Conservation (phyloP, 2,113 vertebrate genomes). For the Tragelaphus strepsiceros region DNA sequence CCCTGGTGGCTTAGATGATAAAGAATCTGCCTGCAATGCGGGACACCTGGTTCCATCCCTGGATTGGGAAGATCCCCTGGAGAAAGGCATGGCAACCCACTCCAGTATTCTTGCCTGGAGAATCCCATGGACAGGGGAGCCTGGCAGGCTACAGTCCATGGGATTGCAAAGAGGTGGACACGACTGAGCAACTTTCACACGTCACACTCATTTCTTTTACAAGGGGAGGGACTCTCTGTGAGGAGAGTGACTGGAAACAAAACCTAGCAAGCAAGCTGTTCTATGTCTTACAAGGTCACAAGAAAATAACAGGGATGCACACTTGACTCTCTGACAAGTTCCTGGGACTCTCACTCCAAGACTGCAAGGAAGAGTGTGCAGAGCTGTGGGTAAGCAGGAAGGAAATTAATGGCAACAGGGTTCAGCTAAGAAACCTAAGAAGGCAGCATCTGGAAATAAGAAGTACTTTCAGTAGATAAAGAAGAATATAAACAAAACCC, state of each 20-base stretch:
- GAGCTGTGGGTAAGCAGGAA: background rate
- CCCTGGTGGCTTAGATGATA: background rate
- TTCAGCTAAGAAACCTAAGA: background rate
- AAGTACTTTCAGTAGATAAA: background rate
- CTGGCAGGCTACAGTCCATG: background rate
- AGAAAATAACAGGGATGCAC: background rate
- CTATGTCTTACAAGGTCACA: background rate
- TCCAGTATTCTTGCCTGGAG: background rate
- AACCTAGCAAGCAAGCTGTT: background rate
- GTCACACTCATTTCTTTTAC: background rate
- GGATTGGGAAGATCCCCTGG: background rate
- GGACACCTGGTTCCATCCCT: background rate
- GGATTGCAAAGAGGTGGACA: background rate
- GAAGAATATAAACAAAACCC: background rate
- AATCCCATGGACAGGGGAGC: background rate
- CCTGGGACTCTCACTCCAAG: background rate
- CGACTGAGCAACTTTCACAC: background rate
- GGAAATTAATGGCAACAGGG: background rate
- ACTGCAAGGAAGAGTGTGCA: background rate
- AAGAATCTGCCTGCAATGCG: background rate
- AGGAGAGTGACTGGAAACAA: background rate
- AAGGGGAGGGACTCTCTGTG: background rate
- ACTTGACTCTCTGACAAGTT: background rate
- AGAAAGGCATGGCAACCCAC: background rate
- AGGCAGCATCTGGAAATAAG: background rate